A percentile compares a stretch with the other conserved stretches of the same genome.
phyloP scores from a whole-genome alignment of 2,113 vertebrate genomes.

The Stomatorhinus ivindoensis region DNA sequence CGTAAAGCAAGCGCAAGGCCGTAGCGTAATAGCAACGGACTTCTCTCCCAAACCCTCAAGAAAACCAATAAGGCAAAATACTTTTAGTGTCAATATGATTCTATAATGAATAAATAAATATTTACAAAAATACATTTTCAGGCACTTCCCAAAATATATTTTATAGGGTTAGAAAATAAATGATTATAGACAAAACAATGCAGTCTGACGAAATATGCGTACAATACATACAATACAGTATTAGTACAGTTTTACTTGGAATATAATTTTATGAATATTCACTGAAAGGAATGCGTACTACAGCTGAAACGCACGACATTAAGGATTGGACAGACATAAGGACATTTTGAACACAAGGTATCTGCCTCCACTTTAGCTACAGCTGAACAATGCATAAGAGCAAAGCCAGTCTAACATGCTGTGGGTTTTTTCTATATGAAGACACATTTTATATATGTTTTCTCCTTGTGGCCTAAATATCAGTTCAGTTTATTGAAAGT shows the following conservation, averaged over 20 bases:
- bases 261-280: background rate
- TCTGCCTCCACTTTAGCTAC: background rate
- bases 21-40: background rate
- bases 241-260: background rate
- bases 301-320: background rate
- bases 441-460: background rate
- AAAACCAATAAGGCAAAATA: constrained; percentile 26
- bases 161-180: background rate
- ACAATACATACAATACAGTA: background rate
- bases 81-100: constrained; percentile 22
- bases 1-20: background rate
- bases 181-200: background rate
- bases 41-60: background rate
- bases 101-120: constrained; percentile 55
- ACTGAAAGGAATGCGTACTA: background rate
- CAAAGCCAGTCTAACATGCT: background rate
- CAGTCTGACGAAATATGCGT: background rate
- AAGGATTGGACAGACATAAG: background rate
- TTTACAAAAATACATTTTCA: constrained; percentile 43
- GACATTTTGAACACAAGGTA: background rate
- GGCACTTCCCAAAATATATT: constrained; percentile 21
- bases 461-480: background rate
- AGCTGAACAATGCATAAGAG: background rate
- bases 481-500: background rate
- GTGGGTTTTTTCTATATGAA: background rate